Evolutionary conservation across 2,113 vertebrate genomes (phyloP), one percentile per base, ranked within the genome.

Genomic region (Phalacrocorax aristotelis): DNA sequence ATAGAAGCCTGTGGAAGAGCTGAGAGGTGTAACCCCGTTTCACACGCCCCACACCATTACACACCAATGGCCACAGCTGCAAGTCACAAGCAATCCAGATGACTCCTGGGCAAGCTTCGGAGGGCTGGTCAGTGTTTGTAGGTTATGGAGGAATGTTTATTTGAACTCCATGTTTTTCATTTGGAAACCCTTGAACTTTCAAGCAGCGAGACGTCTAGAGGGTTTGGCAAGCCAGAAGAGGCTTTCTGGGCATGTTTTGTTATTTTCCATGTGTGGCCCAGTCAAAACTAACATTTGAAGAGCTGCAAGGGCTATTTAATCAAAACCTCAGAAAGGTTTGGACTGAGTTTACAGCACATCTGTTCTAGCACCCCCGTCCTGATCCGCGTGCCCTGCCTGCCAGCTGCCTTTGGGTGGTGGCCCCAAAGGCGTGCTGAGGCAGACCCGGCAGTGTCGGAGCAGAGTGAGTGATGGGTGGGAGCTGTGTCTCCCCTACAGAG

Each of bases 191-290:
- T 23, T 23, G 52, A n/a, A 9, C 3, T 1, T 68, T 69, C 42
- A 58, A 11, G 23, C 54, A 52, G 9, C 1, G 23, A 86, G 70
- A 23, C 34, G 76, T 49, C 49, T n/a, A 30, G 62, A 40, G 57
- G 75, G 12, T 77, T 92, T 93, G 72, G 40, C 83, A 74, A 69
- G 40, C 58, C 83, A 58, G 54, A 51, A 68, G 70, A 86, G 66
- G 15, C 27, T 90, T 89, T 86, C 79, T 86, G 52, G 69, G 58
- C 29, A 7, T 70, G 4, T 52, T 90, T 72, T 62, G 23, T 74
- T 46, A 10, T 75, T 79, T 90, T 82, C 60, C 11, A 0, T 21
- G 22, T 8, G 15, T 40, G 19, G 14, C 26, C 48, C 19, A 34
- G 20, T 89, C 72, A 93, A 93, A 90, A 55, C 32, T 27, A 93